Evolutionary conservation across 2,113 vertebrate species (phyloP), one percentile per base, ranked within the genome.

Genomic region (Casuarius casuarius): DNA sequence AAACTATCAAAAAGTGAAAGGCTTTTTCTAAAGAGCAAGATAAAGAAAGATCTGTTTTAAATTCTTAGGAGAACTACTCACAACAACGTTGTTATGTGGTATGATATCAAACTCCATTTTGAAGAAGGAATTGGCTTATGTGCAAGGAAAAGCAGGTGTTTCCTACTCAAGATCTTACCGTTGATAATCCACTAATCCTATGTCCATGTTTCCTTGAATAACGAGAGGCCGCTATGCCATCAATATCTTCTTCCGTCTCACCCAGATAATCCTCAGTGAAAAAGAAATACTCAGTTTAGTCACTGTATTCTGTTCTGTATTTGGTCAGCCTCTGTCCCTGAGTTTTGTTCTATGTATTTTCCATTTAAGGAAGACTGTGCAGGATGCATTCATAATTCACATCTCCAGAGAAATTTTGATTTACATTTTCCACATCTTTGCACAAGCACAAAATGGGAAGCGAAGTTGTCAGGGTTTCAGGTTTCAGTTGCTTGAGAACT

Each of bases 201-300:
- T 91, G 95, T 87, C 92, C 92, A 1, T 77, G 86, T 42, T 95
- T 92, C 22, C 90, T 88, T 87, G 97, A 97, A 92, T 97, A 97
- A 79, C 84, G 97, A 54, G 98, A 98, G 19, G 98, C 97, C 89
- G 97, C 96, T 91, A 98, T 77, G 26, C 98, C 98, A 89, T 98
- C 98, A 51, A 97, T 98, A 92, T 98, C 98, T 90, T 99, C 98
- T 92, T 98, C 98, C 40, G 74, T 94, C 51, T 98, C 98, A 42
- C 98, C 98, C 66, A 98, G 97, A 93, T 98, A 98, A 91, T 98
- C 98, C 99, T 99, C 89, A 94, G 97, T 40, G 83, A 96, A 56
- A 97, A 62, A 23, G 16, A 38, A 15, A 95, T 18, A 93, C 71
- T 89, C 35, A 87, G 78, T 96, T 89, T 26, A 97, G 87, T 89